These are phyloP conservation scores for Drosophila prolongata DNA, from an alignment of 2,888 invertebrate species.

Conservation along the genomic window DNA sequence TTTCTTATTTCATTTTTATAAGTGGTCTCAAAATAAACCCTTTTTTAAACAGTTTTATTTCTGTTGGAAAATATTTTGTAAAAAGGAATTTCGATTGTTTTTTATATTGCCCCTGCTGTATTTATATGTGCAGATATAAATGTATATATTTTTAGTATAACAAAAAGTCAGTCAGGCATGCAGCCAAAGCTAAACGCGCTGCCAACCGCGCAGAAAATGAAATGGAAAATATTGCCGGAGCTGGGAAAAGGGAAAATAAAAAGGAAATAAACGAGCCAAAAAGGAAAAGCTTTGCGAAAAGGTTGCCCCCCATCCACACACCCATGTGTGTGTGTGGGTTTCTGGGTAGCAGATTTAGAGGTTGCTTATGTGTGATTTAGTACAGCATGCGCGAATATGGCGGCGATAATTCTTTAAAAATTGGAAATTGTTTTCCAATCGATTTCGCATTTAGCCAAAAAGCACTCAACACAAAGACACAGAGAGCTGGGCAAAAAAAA, in stretches of 20 bases:
- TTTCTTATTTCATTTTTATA: too few species aligned
- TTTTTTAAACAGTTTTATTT: too few species aligned
- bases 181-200: slow-evolving; percentile 68
- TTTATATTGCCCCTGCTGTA: not conserved
- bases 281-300: slow-evolving; percentile 70
- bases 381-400: slow-evolving; percentile 84
- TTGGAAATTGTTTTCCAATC: slow-evolving; percentile 85
- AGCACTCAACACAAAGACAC: slow-evolving; percentile 66
- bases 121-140: slow-evolving; percentile 22
- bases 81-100: not conserved
- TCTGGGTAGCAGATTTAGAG: slow-evolving; percentile 83
- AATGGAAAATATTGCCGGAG: slow-evolving; percentile 74
- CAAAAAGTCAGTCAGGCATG: slow-evolving; percentile 61
- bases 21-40: too few species aligned
- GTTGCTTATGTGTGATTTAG: slow-evolving; percentile 84
- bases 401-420: slow-evolving; percentile 84
- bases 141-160: slow-evolving; percentile 33
- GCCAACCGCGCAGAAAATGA: slow-evolving; percentile 76
- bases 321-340: slow-evolving; percentile 27
- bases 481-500: not conserved
- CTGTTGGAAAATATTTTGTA: not conserved
- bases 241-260: slow-evolving; percentile 59
- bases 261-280: slow-evolving; percentile 74
- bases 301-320: slow-evolving; percentile 44
- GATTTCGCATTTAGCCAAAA: slow-evolving; percentile 84